Percentiles rank a stretch among this genome's conserved stretches.
phyloP scores from a whole-genome alignment of 2,113 vertebrate genomes.

The Chionis minor region DNA sequence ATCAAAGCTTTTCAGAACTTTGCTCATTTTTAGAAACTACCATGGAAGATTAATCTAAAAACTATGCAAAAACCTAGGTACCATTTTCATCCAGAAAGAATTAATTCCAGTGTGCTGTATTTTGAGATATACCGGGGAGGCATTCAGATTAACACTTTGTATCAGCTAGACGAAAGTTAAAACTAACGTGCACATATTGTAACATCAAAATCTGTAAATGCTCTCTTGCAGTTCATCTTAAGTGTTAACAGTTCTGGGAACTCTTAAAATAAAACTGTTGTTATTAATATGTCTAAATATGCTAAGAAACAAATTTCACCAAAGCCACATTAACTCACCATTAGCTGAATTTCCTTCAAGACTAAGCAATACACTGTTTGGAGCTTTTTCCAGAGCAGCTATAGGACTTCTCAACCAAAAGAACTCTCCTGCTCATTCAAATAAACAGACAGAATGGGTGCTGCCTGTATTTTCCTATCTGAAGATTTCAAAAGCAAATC shows the following conservation, averaged over 20 bases:
- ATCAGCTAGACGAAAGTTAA: neutral
- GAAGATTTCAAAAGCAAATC: neutral
- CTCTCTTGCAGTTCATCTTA: neutral
- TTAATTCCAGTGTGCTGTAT: neutral
- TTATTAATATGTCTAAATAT: neutral
- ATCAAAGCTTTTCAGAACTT: neutral
- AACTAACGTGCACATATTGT: neutral
- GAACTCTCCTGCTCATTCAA: neutral
- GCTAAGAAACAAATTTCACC: neutral
- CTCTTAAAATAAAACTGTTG: neutral
- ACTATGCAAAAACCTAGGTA: neutral
- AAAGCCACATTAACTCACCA: neutral
- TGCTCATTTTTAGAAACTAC: neutral
- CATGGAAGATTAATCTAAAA: neutral
- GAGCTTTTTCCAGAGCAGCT: neutral
- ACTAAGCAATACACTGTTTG: neutral
- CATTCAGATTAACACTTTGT: neutral
- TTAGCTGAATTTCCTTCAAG: neutral
- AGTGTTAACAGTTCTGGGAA: neutral
- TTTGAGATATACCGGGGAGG: neutral
- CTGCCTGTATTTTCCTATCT: neutral
- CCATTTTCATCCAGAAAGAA: neutral
- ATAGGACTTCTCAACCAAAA: neutral
- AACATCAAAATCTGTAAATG: neutral
- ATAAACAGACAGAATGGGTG: neutral